Evolutionary conservation across 1,140 invertebrate species (phyloP).

Genomic region (Lasioglossum baleicum): DNA sequence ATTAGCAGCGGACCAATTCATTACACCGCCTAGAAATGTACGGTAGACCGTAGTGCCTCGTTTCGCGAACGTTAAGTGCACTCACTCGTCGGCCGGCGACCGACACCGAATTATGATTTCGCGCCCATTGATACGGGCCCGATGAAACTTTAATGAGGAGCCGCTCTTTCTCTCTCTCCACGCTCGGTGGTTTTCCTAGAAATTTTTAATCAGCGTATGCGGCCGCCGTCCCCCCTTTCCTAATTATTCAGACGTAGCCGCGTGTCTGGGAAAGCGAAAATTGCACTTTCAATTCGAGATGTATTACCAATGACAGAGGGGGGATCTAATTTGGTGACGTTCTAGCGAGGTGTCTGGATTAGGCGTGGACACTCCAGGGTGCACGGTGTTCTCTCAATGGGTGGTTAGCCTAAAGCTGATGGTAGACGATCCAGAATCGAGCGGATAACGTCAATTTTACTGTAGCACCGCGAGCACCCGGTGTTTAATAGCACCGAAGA

Average conservation of each 20-base stretch:
- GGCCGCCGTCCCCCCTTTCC: too few relatives aligned
- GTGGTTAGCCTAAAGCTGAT: too few relatives aligned
- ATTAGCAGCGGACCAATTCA: constrained; percentile 63
- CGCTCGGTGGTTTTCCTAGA: not conserved
- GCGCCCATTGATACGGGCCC: not conserved
- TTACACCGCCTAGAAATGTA: constrained; percentile 55
- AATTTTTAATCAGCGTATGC: not conserved
- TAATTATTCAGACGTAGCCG: not conserved
- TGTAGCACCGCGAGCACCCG: too few relatives aligned
- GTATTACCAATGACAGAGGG: not conserved
- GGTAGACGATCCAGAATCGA: too few relatives aligned
- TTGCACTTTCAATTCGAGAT: not conserved
- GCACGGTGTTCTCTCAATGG: too few relatives aligned
- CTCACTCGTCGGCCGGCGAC: not conserved
- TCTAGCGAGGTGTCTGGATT: not conserved
- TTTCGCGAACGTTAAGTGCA: constrained; percentile 13
- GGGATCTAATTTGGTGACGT: not conserved
- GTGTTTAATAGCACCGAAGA: too few relatives aligned
- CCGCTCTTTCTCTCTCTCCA: not conserved
- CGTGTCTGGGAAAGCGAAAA: not conserved
- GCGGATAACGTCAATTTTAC: too few relatives aligned
- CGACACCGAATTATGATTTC: constrained; percentile 17
- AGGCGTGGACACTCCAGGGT: too few relatives aligned
- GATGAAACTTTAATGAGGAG: not conserved
- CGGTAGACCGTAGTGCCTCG: not conserved